These are phyloP conservation scores for Hippocampus comes DNA, from an alignment of 2,113 vertebrate species.

Conservation along the genomic window DNA sequence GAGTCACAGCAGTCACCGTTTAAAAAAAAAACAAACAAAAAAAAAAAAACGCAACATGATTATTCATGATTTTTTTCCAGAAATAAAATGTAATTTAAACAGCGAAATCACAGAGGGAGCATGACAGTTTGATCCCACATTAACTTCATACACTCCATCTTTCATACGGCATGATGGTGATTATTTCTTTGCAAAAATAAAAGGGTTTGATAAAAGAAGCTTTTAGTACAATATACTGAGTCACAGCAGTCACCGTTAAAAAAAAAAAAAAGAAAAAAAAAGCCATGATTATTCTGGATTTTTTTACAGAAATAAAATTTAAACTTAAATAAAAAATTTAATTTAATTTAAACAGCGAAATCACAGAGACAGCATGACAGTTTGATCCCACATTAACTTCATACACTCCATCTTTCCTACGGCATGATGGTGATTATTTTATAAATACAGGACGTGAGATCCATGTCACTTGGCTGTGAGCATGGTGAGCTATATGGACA, in stretches of 20 bases:
- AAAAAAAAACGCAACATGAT: not conserved
- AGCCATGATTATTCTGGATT: not conserved
- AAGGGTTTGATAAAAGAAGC: not conserved
- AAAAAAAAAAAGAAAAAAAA: not conserved
- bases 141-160: too few relatives aligned
- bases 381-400: not conserved
- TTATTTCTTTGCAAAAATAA: not conserved
- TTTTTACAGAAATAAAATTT: not conserved
- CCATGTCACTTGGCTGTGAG: too few relatives aligned
- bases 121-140: conserved; percentile 5
- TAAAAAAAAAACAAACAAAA: too few relatives aligned
- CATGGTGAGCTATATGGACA: too few relatives aligned
- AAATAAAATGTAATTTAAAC: not conserved
- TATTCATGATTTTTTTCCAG: not conserved
- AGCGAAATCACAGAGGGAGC: not conserved
- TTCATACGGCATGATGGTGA: too few relatives aligned
- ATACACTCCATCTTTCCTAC: too few relatives aligned
- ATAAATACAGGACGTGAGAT: too few relatives aligned
- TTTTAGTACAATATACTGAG: not conserved
- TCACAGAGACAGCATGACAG: conserved; percentile 4
- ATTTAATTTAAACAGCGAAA: not conserved
- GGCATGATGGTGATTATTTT: too few relatives aligned
- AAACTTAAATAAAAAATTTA: too few relatives aligned
- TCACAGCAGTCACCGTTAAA: not conserved
- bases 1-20: not conserved